Base-by-base conservation (phyloP, 1,140 invertebrate species). In the Doryteuthis pealeii region DNA sequence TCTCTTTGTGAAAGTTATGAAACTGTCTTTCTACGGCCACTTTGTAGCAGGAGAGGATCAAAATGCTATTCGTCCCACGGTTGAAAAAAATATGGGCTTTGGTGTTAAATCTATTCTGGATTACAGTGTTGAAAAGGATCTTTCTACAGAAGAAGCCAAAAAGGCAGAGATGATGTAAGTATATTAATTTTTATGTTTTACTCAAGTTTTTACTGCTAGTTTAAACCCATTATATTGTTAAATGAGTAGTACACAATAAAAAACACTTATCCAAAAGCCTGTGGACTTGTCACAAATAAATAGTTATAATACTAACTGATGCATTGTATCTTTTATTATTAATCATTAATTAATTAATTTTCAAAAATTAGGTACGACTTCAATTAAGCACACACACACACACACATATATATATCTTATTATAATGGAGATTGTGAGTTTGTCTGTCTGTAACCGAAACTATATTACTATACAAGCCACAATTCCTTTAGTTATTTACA, bases 41-140 rank as follows among this genome's bases (percentile, higher is more conserved):
- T 99, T 99, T 89, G 97, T 99, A 14, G 87, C 83, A 65, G 88
- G 88, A 32, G 84, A 85, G 31, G 74, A 81, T 72, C 71, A 85
- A 70, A 80, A 81, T 5, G 80, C 74, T 15, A 83, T 90, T 45
- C 91, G 92, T 76, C 96, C 96, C 15, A 92, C 92, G 65, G 84
- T 90, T 40, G 82, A 85, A 22, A 82, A 94, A 83, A 90, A 99
- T 79, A 91, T 93, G 43, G 93, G 94, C 65, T 99, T 98, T 89
- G 98, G 98, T 28, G 97, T 99, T 5, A 99, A 99, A 88, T 95
- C 97, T 1, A 99, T 99, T 86, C 92, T 99, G 35, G 97, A 99
- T 88, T 99, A 99, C 89, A 98, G 96, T 73, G 97, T 97, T 12
- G 98, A 99, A 88, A 95, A 98, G 85, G 98, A 99, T 87, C 90